Percentiles rank a stretch among this genome's conserved stretches.
phyloP scores from a whole-genome alignment of 2,113 vertebrate species.

The Brachionichthys hirsutus region DNA sequence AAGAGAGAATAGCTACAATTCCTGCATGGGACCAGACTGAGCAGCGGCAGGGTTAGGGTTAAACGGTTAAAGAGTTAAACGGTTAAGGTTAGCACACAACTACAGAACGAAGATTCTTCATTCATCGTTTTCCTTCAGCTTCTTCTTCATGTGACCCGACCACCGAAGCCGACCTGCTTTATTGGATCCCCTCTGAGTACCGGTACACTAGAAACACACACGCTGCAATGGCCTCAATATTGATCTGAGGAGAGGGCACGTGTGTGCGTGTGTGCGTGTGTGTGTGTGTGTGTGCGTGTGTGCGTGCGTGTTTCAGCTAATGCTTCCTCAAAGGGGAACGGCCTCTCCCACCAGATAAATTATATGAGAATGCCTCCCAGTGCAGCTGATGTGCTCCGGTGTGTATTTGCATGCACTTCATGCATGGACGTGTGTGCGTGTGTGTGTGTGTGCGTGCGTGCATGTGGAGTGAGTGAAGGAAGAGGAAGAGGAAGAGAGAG shows the following conservation, averaged over 20 bases:
- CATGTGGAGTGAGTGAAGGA: neutral
- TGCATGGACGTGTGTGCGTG: neutral
- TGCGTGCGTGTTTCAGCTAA: slow-evolving; percentile 11
- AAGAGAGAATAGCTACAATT: slow-evolving; percentile 40
- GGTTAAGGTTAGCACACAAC: too few species aligned
- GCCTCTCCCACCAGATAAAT: slow-evolving; percentile 18
- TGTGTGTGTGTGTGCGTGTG: slow-evolving; percentile 4
- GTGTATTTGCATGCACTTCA: neutral
- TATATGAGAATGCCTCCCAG: slow-evolving; percentile 18
- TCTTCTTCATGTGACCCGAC: neutral
- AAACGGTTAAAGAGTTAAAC: neutral
- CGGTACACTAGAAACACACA: slow-evolving; percentile 24
- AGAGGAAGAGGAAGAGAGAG: neutral
- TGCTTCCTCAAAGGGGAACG: slow-evolving; percentile 26
- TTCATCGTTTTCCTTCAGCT: too few species aligned
- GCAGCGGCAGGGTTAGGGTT: slow-evolving; percentile 66
- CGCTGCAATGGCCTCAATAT: slow-evolving; percentile 41
- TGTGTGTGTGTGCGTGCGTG: neutral
- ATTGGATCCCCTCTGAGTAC: slow-evolving; percentile 22
- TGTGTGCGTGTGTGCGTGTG: slow-evolving; percentile 14
- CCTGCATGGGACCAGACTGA: slow-evolving; percentile 62
- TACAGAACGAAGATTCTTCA: too few species aligned
- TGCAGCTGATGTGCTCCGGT: slow-evolving; percentile 17
- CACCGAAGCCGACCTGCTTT: slow-evolving; percentile 6
- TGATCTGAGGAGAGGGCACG: slow-evolving; percentile 49